Base-by-base conservation (phyloP, 2,888 invertebrate genomes). In the Plebejus melissa region DNA sequence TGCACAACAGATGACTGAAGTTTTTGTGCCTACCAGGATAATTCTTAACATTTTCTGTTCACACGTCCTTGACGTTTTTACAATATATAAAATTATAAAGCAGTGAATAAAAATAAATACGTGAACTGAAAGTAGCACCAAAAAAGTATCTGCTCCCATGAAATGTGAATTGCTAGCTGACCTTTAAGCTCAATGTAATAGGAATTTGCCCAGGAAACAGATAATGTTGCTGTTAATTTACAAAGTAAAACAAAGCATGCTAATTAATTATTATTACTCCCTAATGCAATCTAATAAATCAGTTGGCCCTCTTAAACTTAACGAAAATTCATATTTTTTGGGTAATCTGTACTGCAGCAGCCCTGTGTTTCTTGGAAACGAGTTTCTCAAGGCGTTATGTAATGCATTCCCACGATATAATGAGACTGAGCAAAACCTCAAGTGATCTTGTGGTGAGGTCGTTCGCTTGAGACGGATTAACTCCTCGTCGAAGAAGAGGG, bases 351-450 rank as follows among this genome's bases (percentile, higher is more conserved):
- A 71, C 46, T 46, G 36, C 16, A 50, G 5, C 16, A 50, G 28
- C 16, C 32, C 22, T 72, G 7, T 54, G 50, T 50, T 50, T 72
- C 72, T 46, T 54, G 32, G 50, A 72, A 72, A 54, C 72, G 32
- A 72, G 72, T 72, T 72, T 72, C 72, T 72, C 72, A 72, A 72
- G 72, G 72, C 22, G 72, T 72, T 72, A 72, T 72, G 72, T 72
- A 72, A 72, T 72, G 54, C 72, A 54, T 72, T 72, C 72, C 72
- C 72, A 72, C 72, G 72, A 50, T 28, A 72, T 54, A 72, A 72
- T 50, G 72, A 54, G 72, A 72, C 72, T 54, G 46, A 50, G 28
- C 32, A 54, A 71, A 50, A 72, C 50, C 50, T 50, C 72, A 50
- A 50, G 72, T 72, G 72, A 32, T 72, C 72, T 54, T 54, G 72